Evolutionary conservation across 2,113 vertebrate species (phyloP).

Genomic region (Mugil cephalus): DNA sequence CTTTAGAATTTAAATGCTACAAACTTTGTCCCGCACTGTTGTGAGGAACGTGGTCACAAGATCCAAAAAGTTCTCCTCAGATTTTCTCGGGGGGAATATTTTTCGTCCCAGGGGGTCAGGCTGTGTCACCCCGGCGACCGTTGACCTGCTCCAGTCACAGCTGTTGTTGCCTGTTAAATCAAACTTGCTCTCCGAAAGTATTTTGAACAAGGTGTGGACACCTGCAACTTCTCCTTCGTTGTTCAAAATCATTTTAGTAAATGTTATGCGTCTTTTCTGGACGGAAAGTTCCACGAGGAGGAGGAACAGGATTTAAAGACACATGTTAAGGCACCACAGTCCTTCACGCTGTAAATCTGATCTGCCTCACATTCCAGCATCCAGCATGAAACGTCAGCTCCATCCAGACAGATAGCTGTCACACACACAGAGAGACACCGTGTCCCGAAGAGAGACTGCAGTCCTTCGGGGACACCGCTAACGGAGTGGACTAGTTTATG

Average conservation of each 20-base stretch:
- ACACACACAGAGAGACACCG: neutral
- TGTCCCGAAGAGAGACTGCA: conserved; percentile 2
- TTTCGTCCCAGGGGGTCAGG: conserved; percentile 18
- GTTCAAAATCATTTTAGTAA: neutral
- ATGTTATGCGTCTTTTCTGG: neutral
- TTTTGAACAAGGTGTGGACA: neutral
- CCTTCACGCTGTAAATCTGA: conserved; percentile 12
- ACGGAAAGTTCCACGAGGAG: neutral
- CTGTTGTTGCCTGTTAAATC: conserved; percentile 57
- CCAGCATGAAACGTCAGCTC: conserved; percentile 22
- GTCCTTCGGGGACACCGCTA: conserved; percentile 10
- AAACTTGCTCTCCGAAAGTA: neutral
- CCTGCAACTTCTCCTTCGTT: too few species aligned
- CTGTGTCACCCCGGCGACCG: conserved; percentile 33
- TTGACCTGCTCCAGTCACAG: conserved; percentile 17
- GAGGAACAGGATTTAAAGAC: neutral
- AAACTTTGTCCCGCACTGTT: neutral
- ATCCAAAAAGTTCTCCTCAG: conserved; percentile 48
- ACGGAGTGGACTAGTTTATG: neutral
- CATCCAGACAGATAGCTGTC: conserved; percentile 6
- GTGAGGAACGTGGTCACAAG: neutral
- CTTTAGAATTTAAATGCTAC: neutral
- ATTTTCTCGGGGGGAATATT: conserved; percentile 45
- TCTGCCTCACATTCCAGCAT: conserved; percentile 19
- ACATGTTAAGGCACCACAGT: conserved; percentile 5